Conservation (phyloP, 2,113 vertebrate genomes). For the Polypterus bichir region DNA sequence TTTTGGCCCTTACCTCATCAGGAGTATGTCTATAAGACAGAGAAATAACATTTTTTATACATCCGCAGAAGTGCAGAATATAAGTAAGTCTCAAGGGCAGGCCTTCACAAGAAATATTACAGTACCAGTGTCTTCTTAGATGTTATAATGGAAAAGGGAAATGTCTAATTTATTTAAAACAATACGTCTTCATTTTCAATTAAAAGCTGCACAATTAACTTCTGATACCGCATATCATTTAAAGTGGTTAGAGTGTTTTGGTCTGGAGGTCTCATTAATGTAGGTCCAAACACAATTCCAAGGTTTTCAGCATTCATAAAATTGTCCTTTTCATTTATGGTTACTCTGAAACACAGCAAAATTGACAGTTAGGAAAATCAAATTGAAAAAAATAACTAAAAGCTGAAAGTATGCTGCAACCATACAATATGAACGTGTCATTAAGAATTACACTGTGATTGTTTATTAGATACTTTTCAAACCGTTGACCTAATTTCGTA, state of each 20-base stretch:
- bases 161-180: constrained; percentile 53
- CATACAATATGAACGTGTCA: no score
- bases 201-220: constrained; percentile 85
- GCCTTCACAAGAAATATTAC: constrained; percentile 19
- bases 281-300: constrained; percentile 92
- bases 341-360: constrained; percentile 57
- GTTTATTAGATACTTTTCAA: no score
- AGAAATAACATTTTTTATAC: constrained; percentile 43
- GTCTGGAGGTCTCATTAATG: constrained; percentile 89
- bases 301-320: constrained; percentile 93
- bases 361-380: not conserved
- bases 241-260: constrained; percentile 82
- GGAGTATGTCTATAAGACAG: constrained; percentile 58
- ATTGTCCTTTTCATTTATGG: constrained; percentile 87
- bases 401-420: no score
- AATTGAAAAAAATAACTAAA: no score
- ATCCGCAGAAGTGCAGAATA: constrained; percentile 44
- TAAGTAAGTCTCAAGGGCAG: constrained; percentile 38
- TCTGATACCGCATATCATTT: constrained; percentile 96
- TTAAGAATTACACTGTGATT: no score
- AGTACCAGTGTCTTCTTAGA: constrained; percentile 12
- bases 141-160: constrained; percentile 17
- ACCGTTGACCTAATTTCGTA: no score
- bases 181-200: constrained; percentile 95
- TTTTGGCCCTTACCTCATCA: constrained; percentile 40